Conservation (phyloP, 2,113 vertebrate species). For the Ardeotis arabs region DNA sequence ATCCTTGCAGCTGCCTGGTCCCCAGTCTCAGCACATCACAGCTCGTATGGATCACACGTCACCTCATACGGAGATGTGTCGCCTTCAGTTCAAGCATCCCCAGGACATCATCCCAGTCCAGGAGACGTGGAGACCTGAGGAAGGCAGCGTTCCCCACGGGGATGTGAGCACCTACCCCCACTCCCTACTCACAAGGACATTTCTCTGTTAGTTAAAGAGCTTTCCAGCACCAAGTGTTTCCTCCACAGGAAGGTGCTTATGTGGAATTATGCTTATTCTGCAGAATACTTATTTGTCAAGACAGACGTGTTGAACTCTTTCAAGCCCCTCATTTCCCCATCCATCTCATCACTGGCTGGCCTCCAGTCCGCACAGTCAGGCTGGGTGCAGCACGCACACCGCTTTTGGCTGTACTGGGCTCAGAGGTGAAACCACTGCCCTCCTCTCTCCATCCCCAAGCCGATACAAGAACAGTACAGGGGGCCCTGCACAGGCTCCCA, state of each 20-base stretch:
- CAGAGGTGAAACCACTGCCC: neutral
- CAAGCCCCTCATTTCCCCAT: neutral
- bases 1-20: neutral
- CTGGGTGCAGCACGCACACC: neutral
- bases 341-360: neutral
- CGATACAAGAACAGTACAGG: neutral
- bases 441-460: neutral
- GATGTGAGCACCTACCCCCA: neutral
- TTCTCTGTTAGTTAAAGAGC: neutral
- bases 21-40: neutral
- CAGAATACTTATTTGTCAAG: neutral
- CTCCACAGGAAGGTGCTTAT: neutral
- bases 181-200: neutral
- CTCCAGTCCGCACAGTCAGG: no score
- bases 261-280: neutral
- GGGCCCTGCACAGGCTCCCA: neutral
- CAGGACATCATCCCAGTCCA: neutral
- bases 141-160: rapidly evolving
- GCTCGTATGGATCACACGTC: neutral
- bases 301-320: neutral
- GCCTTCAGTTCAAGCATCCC: neutral
- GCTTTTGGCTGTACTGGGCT: neutral
- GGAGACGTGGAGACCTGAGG: neutral
- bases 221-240: neutral
- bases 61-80: rapidly evolving